Conservation (phyloP, 2,113 vertebrate species). For the Murina feae region DNA sequence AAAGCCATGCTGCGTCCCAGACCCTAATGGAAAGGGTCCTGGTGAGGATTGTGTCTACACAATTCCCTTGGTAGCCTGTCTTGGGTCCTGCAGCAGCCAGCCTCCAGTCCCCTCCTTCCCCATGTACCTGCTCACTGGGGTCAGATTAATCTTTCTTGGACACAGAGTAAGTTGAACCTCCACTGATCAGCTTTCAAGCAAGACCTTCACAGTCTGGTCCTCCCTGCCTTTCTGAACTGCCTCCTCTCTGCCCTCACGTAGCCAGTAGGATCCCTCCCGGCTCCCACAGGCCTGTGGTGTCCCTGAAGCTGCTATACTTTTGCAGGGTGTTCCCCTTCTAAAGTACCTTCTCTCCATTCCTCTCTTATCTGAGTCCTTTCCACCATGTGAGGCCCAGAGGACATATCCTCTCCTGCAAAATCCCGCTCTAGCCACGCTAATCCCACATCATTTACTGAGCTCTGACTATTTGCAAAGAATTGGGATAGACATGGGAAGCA, state of each 20-base stretch:
- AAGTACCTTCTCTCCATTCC: not conserved
- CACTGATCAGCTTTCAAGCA: not conserved
- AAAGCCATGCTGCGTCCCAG: not conserved
- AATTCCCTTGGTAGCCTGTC: not conserved
- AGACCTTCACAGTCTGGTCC: not conserved
- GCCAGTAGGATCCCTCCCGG: not conserved
- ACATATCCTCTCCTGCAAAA: not conserved
- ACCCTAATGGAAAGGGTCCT: not conserved
- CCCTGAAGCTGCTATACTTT: not conserved
- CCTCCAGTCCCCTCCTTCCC: not conserved
- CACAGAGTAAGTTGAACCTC: fast-evolving
- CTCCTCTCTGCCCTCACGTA: not conserved
- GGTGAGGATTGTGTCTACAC: not conserved
- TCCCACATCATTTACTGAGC: not conserved
- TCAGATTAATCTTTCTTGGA: not conserved
- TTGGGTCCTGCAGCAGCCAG: not conserved
- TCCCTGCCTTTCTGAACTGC: not conserved
- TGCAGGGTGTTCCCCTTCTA: not conserved
- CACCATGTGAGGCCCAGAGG: not conserved
- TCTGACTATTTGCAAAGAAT: not conserved
- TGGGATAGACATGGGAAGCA: fast-evolving
- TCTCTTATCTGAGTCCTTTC: not conserved
- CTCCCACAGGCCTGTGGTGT: fast-evolving
- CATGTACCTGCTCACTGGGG: not conserved
- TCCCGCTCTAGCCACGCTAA: not conserved